These are phyloP conservation scores for Sinocyclocheilus anophthalmus DNA, from an alignment of 2,113 vertebrate genomes.

Conservation along the genomic window DNA sequence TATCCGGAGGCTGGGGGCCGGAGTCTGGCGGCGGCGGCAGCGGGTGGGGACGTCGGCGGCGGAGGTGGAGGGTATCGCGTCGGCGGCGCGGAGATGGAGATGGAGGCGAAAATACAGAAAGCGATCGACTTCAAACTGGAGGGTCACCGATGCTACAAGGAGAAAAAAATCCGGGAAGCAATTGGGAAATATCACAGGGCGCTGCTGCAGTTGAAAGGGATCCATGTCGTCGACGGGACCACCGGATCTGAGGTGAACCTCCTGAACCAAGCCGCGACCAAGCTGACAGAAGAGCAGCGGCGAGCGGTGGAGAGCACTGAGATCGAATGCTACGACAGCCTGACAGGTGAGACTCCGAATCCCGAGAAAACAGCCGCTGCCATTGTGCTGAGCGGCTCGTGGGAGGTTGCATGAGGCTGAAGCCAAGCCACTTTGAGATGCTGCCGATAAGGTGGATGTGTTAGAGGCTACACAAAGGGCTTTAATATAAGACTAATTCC, in stretches of 20 bases:
- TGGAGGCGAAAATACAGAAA: slow-evolving; percentile 86
- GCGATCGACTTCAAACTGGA: slow-evolving; percentile 88
- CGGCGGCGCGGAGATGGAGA: slow-evolving; percentile 75
- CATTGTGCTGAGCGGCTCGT: background rate
- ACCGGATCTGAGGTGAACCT: slow-evolving; percentile 76
- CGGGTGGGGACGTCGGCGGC: slow-evolving; percentile 67
- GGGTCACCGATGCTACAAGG: slow-evolving; percentile 89
- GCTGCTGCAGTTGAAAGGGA: slow-evolving; percentile 88
- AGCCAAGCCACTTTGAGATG: background rate
- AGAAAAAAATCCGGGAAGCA: slow-evolving; percentile 92
- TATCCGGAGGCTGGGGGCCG: slow-evolving; percentile 79
- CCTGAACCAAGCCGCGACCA: slow-evolving; percentile 70
- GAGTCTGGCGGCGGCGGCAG: slow-evolving; percentile 73
- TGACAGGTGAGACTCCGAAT: slow-evolving; percentile 79
- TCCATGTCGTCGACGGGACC: slow-evolving; percentile 78
- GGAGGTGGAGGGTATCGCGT: slow-evolving; percentile 62
- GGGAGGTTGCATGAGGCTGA: no score
- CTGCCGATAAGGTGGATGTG: background rate
- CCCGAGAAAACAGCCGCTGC: background rate
- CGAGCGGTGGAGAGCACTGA: slow-evolving; percentile 87
- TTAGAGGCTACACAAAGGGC: background rate
- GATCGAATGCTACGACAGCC: slow-evolving; percentile 91
- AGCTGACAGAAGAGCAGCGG: slow-evolving; percentile 85
- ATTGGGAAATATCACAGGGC: slow-evolving; percentile 92
- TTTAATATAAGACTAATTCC: background rate